Base-by-base conservation (phyloP, 2,113 vertebrate species). In the Sprattus sprattus region DNA sequence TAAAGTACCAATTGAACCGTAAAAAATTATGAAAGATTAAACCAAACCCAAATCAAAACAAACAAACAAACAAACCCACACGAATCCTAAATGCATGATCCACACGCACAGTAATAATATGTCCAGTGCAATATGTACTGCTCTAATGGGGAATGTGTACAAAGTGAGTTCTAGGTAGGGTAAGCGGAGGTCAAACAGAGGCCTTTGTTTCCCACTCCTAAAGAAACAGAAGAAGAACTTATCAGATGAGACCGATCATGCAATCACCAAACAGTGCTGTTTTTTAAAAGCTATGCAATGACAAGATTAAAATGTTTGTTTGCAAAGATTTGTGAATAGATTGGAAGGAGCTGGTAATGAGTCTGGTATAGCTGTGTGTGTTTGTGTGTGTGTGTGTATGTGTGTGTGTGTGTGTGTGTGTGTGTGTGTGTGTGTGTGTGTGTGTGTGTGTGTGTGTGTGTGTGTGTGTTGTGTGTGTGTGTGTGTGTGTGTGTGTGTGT, bases 181-280 rank as follows among this genome's bases (percentile, higher is more conserved):
- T 6, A 2, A 39, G 82, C 18, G 7, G 49, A 0, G 1, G 18
- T 95, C 93, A 96, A 46, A 90, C 87, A 2, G 94, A 91, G 39
- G 93, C 89, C 92, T 96, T 96, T 84, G 93, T 95, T 88, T 97
- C 96, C 95, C 95, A 96, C 60, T 96, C 95, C 96, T 97, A 87
- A 57, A 86, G 85, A 5, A 2, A 44, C 6, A 8, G 64, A 4
- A 32, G 4, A 78, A 78, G 10, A 78, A 39, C 10, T 16, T 15
- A 15, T 78, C 10, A 78, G 71, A 78, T 39, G 6, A 78, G 71
- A 78, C 28, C 39, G 15, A 71, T 25, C 25, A 67, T 25, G n/a
- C 60, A 67, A 28, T 67, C 64, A 28, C n/a, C 10, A 25, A 22
- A 22, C 71, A 78, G 11, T 78, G 13, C 44, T 3, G 28, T 67